Percentiles rank a stretch among this genome's conserved stretches.
These are phyloP conservation scores for Pituophis catenifer DNA, from an alignment of 2,113 vertebrate genomes.

Conservation along the genomic window DNA sequence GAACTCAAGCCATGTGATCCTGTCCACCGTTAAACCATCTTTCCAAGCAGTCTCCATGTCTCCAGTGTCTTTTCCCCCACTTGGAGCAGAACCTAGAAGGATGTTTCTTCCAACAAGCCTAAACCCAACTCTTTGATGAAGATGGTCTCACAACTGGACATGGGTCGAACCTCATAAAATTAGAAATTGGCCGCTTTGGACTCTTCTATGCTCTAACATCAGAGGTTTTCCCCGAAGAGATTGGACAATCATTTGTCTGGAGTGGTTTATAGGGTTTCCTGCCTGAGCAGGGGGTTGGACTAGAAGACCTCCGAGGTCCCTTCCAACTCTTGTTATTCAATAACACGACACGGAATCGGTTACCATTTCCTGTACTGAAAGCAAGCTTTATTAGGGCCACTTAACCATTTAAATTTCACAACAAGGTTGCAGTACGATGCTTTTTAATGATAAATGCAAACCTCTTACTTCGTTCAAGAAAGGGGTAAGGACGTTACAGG, in stretches of 20 bases:
- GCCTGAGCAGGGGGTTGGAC: not conserved
- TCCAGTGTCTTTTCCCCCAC: no score
- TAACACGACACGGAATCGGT: not conserved
- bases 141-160: not conserved
- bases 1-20: no score
- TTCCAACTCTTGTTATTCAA: not conserved
- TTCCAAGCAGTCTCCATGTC: no score
- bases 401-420: not conserved
- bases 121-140: not conserved
- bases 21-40: no score
- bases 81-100: no score
- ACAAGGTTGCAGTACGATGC: not conserved
- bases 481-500: not conserved
- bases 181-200: not conserved
- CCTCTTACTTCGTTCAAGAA: not conserved
- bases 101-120: no score
- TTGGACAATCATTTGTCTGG: not conserved
- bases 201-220: not conserved
- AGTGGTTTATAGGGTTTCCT: not conserved
- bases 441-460: not conserved
- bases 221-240: not conserved
- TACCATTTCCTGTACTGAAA: not conserved
- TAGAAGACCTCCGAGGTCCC: not conserved
- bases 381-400: not conserved
- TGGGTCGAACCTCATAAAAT: not conserved